These are phyloP conservation scores for Archivesica marissinica DNA, from an alignment of 1,140 invertebrate genomes.

Conservation along the genomic window DNA sequence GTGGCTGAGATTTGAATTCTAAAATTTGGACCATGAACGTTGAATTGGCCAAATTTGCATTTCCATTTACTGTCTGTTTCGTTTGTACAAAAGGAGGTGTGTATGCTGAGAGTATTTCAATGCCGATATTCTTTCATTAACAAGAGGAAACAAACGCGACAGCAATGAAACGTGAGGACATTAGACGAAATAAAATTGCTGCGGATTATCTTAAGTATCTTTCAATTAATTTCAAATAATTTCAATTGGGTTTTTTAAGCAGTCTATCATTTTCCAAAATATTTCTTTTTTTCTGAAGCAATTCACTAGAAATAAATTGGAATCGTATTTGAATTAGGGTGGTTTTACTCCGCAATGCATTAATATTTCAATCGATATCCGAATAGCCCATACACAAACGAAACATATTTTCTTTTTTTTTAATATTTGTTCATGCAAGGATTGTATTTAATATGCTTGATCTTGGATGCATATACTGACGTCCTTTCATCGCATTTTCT, in stretches of 20 bases:
- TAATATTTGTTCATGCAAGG: not conserved
- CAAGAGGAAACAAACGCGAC: not conserved
- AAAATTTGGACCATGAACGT: slow-evolving; percentile 29
- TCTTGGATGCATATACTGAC: not conserved
- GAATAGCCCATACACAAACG: slow-evolving; percentile 1
- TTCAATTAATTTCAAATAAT: slow-evolving; percentile 28
- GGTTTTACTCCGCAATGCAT: slow-evolving; percentile 10
- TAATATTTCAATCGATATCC: slow-evolving; percentile 5
- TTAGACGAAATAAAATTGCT: slow-evolving; percentile 3
- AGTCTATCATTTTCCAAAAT: slow-evolving; percentile 7
- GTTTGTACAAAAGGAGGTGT: slow-evolving; percentile 14
- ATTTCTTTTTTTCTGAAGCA: slow-evolving; percentile 5
- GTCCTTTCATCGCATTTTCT: slow-evolving; percentile 10
- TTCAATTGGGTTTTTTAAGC: not conserved
- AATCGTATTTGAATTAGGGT: slow-evolving; percentile 16
- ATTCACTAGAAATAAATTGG: slow-evolving; percentile 21
- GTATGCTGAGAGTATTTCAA: slow-evolving; percentile 12
- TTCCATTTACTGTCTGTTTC: slow-evolving; percentile 30
- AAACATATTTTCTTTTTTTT: slow-evolving; percentile 22
- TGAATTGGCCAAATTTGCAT: slow-evolving; percentile 16
- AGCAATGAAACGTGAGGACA: slow-evolving; percentile 17
- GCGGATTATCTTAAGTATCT: slow-evolving; percentile 21
- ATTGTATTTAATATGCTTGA: slow-evolving; percentile 14
- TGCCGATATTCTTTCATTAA: slow-evolving; percentile 13
- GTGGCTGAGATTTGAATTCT: not conserved